These are phyloP conservation scores for Norana najaformis DNA, from an alignment of 2,888 invertebrate genomes.

Conservation along the genomic window DNA sequence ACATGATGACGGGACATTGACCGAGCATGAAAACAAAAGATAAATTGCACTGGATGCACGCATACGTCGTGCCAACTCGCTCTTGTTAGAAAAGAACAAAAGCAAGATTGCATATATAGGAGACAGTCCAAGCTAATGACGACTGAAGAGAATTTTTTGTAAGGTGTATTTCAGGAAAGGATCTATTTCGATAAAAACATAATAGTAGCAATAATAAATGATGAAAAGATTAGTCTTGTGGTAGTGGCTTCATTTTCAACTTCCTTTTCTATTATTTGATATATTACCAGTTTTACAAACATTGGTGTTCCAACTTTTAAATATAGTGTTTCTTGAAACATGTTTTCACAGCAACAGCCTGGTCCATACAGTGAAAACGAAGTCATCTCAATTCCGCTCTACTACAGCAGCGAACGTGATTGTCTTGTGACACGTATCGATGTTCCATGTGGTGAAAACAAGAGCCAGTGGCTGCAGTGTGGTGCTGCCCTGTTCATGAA, in stretches of 20 bases:
- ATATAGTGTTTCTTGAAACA: conserved; percentile 19
- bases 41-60: no score
- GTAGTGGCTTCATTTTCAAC: neutral
- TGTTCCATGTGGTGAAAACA: conserved; percentile 65
- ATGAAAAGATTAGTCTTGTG: no score
- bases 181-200: no score
- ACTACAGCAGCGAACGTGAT: conserved; percentile 66
- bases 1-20: no score
- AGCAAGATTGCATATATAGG: no score
- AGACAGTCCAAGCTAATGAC: no score
- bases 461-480: conserved; percentile 69
- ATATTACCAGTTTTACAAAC: neutral
- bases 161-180: no score
- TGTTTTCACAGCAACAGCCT: conserved; percentile 51
- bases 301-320: neutral
- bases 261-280: neutral
- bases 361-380: conserved; percentile 60
- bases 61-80: no score
- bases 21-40: no score
- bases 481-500: conserved; percentile 70
- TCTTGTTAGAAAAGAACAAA: no score
- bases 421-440: conserved; percentile 66
- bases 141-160: no score
- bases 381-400: conserved; percentile 66
- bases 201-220: no score